phyloP scores from a whole-genome alignment of 2,888 invertebrate species.

The Xestia sexstrigata region DNA sequence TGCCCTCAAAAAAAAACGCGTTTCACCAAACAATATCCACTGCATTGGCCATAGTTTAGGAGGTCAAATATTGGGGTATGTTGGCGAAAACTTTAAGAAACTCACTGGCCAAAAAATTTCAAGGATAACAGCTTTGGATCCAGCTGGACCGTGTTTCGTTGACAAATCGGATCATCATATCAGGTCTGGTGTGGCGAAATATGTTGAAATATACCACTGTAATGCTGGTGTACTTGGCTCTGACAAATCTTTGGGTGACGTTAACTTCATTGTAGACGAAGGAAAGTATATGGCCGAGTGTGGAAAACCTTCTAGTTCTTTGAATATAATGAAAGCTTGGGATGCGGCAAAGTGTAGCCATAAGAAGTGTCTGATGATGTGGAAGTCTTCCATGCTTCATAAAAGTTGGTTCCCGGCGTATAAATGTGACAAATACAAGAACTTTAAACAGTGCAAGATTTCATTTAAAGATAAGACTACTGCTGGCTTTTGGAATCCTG shows the following conservation, averaged over 20 bases:
- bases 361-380: constrained; percentile 80
- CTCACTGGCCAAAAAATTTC: constrained; percentile 77
- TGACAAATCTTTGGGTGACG: constrained; percentile 87
- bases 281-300: constrained; percentile 91
- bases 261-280: constrained; percentile 91
- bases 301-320: constrained; percentile 71
- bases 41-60: constrained; percentile 86
- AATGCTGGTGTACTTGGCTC: constrained; percentile 89
- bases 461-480: constrained; percentile 72
- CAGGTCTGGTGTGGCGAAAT: constrained; percentile 88
- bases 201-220: constrained; percentile 92
- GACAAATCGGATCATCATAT: constrained; percentile 83
- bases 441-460: constrained; percentile 76
- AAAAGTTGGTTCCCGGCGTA: constrained; percentile 77
- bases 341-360: constrained; percentile 84
- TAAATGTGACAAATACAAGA: constrained; percentile 79
- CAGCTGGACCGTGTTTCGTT: constrained; percentile 86
- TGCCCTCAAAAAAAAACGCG: constrained; percentile 72
- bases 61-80: constrained; percentile 81
- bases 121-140: constrained; percentile 84
- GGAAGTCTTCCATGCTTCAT: constrained; percentile 79
- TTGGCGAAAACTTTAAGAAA: constrained; percentile 78
- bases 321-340: constrained; percentile 72
- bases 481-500: constrained; percentile 84
- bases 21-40: constrained; percentile 79